A percentile compares a stretch with the other conserved stretches of the same genome.
phyloP scores from a whole-genome alignment of 1,140 invertebrate genomes.

The Bombus pascuorum region DNA sequence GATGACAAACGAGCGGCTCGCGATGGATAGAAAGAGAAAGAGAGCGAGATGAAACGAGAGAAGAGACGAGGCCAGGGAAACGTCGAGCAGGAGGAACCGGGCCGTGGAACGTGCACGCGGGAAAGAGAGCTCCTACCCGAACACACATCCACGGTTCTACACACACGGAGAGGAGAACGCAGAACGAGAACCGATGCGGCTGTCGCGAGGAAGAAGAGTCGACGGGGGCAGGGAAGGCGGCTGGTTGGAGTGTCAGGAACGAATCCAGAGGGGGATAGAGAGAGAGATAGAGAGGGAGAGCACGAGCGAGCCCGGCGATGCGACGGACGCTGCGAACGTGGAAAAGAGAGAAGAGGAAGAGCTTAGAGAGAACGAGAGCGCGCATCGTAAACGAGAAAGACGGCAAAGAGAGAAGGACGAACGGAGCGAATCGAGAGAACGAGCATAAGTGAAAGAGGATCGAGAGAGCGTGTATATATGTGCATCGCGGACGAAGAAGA shows the following conservation, averaged over 20 bases:
- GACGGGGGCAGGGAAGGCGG: constrained; percentile 17
- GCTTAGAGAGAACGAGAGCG: constrained; percentile 13
- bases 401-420: neutral
- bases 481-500: neutral
- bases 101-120: constrained; percentile 21
- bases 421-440: constrained; percentile 54
- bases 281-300: neutral
- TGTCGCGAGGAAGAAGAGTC: constrained; percentile 60
- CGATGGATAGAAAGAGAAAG: constrained; percentile 28
- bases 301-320: constrained; percentile 22
- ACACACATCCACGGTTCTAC: constrained; percentile 18
- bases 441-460: constrained; percentile 43
- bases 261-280: constrained; percentile 19
- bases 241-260: constrained; percentile 62
- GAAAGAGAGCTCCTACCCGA: constrained; percentile 35
- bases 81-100: constrained; percentile 32
- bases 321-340: neutral
- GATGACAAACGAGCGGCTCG: constrained; percentile 16
- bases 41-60: neutral
- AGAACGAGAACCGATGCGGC: constrained; percentile 63
- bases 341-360: neutral
- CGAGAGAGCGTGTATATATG: neutral
- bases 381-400: neutral
- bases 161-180: neutral
- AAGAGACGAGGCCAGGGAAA: constrained; percentile 15